phyloP scores from a whole-genome alignment of 2,113 vertebrate species.

The Oncorhynchus masou region DNA sequence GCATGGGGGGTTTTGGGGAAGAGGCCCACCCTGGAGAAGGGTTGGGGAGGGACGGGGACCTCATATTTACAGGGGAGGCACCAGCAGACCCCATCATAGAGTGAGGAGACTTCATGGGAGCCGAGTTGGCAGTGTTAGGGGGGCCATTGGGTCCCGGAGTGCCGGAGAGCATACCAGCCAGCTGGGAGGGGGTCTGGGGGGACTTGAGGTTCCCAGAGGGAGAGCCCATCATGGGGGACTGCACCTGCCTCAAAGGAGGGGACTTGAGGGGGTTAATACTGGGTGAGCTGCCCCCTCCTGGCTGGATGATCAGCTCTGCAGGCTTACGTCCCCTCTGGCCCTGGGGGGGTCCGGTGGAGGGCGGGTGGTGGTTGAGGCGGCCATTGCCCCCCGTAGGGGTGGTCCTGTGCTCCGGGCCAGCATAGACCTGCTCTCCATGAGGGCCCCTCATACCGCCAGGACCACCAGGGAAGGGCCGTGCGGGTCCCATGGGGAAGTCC shows the following conservation, averaged over 20 bases:
- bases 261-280: constrained; percentile 95
- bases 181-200: constrained; percentile 96
- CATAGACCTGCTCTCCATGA: constrained; percentile 83
- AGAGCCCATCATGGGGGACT: constrained; percentile 97
- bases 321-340: constrained; percentile 87
- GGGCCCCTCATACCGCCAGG: constrained; percentile 85
- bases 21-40: constrained; percentile 97
- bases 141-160: constrained; percentile 73
- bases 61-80: constrained; percentile 98
- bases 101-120: constrained; percentile 94
- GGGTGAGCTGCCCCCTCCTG: constrained; percentile 90
- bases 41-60: constrained; percentile 95
- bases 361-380: constrained; percentile 93
- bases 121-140: constrained; percentile 81
- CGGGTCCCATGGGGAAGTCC: constrained; percentile 89
- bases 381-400: constrained; percentile 81
- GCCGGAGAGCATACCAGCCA: constrained; percentile 90
- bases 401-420: constrained; percentile 88
- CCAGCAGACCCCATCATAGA: constrained; percentile 96
- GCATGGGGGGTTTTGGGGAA: constrained; percentile 96
- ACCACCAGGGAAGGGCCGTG: constrained; percentile 88
- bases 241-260: constrained; percentile 94
- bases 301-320: constrained; percentile 84
- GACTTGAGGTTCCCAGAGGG: constrained; percentile 98
- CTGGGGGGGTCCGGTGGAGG: constrained; percentile 70